Conservation (phyloP, 1,140 invertebrate species). For the Drusus annulatus region DNA sequence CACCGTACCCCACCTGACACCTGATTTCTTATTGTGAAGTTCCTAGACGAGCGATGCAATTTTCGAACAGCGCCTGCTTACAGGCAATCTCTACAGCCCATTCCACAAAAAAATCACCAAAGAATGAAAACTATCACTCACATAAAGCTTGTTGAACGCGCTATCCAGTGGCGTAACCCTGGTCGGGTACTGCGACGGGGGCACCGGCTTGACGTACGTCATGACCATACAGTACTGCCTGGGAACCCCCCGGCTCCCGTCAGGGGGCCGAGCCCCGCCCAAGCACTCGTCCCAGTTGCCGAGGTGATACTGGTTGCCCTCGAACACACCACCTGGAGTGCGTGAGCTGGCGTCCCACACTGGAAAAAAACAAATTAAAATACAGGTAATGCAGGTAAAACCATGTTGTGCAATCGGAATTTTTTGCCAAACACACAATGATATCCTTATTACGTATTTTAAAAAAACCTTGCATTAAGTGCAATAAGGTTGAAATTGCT, state of each 20-base stretch:
- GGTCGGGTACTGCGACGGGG: background rate
- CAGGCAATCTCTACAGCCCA: background rate
- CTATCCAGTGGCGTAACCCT: background rate
- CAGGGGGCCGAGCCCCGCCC: conserved; percentile 13
- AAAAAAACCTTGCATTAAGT: no score
- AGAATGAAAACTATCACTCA: no score
- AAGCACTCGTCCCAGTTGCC: conserved; percentile 68
- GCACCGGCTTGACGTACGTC: conserved; percentile 44
- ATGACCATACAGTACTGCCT: conserved; percentile 62
- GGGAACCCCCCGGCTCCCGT: conserved; percentile 36
- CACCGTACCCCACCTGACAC: no score
- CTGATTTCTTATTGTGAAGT: no score
- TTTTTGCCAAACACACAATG: no score
- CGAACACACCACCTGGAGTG: conserved; percentile 60
- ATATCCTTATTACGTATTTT: no score
- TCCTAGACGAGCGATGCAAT: no score
- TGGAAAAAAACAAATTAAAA: conserved; percentile 56
- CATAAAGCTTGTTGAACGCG: conserved; percentile 17
- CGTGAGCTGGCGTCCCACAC: conserved; percentile 65
- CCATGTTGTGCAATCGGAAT: no score
- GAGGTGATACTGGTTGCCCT: conserved; percentile 61
- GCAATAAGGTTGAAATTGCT: no score
- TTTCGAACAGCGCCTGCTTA: background rate
- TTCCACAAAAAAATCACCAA: no score
- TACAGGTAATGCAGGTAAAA: no score